Percentiles rank a stretch among this genome's conserved stretches.
Conservation (phyloP, 2,113 vertebrate species). For the Helogale parvula region DNA sequence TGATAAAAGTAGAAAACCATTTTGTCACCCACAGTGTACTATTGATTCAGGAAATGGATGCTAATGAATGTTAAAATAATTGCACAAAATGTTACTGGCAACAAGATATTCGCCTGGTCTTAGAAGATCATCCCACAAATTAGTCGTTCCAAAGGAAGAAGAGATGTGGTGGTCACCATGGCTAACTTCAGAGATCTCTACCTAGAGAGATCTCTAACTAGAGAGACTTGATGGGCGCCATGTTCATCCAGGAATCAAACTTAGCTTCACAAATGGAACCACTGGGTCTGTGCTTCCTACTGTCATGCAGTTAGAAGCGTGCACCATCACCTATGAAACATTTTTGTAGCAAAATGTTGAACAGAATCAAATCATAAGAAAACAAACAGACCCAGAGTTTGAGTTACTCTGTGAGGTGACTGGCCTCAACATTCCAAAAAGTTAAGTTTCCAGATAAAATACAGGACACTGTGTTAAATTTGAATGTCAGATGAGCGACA, state of each 20-base stretch:
- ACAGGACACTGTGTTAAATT: neutral
- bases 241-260: neutral
- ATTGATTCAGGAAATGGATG: neutral
- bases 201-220: neutral
- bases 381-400: constrained; percentile 8
- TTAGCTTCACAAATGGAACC: neutral
- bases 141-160: neutral
- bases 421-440: neutral
- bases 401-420: neutral
- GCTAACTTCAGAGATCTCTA: neutral
- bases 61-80: neutral
- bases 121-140: neutral
- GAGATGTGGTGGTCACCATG: neutral
- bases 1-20: constrained; percentile 5
- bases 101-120: neutral
- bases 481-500: neutral
- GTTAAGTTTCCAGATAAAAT: neutral
- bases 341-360: neutral
- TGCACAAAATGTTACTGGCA: neutral
- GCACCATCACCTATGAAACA: neutral
- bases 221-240: neutral
- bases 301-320: neutral
- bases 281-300: neutral
- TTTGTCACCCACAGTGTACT: neutral
- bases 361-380: neutral